These are phyloP conservation scores for Netelia inedita DNA, from an alignment of 2,888 invertebrate species.

Conservation along the genomic window DNA sequence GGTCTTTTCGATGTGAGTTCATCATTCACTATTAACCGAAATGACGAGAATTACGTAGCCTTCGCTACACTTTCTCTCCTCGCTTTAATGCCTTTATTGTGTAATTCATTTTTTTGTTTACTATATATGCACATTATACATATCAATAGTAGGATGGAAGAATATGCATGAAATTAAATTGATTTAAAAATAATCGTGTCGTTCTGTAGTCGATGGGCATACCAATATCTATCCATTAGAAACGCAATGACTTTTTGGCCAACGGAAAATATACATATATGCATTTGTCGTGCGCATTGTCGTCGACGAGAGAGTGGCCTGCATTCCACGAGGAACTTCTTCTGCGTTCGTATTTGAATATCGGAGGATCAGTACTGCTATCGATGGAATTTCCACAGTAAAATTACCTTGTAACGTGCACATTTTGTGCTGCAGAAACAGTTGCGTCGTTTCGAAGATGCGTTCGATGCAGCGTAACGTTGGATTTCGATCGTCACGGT, in stretches of 20 bases:
- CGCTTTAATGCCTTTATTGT: not conserved
- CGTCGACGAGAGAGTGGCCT: conserved; percentile 67
- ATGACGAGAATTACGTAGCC: not conserved
- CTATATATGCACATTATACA: not conserved
- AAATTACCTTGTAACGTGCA: conserved; percentile 5
- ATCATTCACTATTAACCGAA: conserved; percentile 47
- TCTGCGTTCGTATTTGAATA: conserved; percentile 76
- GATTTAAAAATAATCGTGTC: too few species aligned
- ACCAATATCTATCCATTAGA: too few species aligned
- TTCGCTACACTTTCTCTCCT: not conserved
- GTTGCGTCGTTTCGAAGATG: conserved; percentile 20
- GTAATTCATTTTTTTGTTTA: not conserved
- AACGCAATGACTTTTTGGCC: too few species aligned
- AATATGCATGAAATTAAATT: too few species aligned
- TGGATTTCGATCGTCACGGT: conserved; percentile 27
- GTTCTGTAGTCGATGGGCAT: too few species aligned
- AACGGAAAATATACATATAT: not conserved
- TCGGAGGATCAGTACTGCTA: conserved; percentile 73
- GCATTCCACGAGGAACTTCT: conserved; percentile 74
- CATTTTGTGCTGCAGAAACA: not conserved
- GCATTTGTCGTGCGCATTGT: not conserved
- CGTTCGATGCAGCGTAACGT: conserved; percentile 19
- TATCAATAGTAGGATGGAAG: not conserved
- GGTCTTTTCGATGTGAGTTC: conserved; percentile 37
- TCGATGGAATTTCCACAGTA: conserved; percentile 69